Base-by-base conservation (phyloP, 2,113 vertebrate genomes). In the Dunckerocampus dactyliophorus region DNA sequence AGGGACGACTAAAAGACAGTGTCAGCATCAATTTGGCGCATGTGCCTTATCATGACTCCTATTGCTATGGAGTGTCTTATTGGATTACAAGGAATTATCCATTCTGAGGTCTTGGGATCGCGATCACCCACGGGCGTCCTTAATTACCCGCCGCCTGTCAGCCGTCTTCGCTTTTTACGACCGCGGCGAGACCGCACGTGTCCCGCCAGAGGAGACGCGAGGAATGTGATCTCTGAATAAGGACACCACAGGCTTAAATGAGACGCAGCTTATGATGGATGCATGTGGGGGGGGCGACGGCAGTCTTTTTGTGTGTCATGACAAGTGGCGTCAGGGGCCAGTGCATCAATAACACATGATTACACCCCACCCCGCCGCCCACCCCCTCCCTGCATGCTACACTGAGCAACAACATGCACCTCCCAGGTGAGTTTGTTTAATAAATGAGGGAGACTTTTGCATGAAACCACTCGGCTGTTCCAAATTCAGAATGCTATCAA, bases 231-330 rank as follows among this genome's bases (percentile, higher is more conserved):
- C 31, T 34, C 31, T 5, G 5, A 43, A 43, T 43, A 14, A 43
- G 39, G 13, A 43, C 39, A 43, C n/a, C 58, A 59, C 50, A 70
- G 74, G 76, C 64, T 66, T 63, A 77, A 81, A 83, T 86, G 82
- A 80, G 81, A 83, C 80, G 75, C 80, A 70, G 85, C 84, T 87
- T 77, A 60, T 85, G 87, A 88, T 65, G 75, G 76, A 86, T 83
- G 65, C 74, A 76, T 67, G 69, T 2, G 24, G 24, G 24, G 39
- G 39, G 39, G 39, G 42, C 79, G 82, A 86, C 85, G 81, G 80
- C 85, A 68, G 80, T 86, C 82, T 83, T 63, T 69, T 62, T 67
- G 65, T 24, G 60, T 55, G 70, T 50, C 59, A 45, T 43, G 39
- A 43, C 39, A 43, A 43, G 39, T 43, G 39, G 39, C 39, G 39